A percentile compares a stretch with the other conserved stretches of the same genome.
phyloP scores from a whole-genome alignment of 2,797 vertebrate species.

The Rhynchotus rufescens region DNA sequence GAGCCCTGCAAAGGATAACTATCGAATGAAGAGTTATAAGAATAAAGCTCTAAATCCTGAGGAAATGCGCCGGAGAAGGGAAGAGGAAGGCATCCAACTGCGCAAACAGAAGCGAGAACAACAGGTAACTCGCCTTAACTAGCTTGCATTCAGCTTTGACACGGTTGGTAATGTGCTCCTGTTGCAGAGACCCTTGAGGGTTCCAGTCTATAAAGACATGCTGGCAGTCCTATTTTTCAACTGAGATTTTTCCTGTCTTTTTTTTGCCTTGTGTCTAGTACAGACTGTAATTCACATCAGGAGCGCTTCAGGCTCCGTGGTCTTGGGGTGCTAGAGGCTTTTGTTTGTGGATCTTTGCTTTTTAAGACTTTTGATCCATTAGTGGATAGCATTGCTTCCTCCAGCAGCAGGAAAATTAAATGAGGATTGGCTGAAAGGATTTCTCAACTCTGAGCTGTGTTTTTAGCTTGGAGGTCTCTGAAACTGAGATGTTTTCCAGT shows the following conservation, averaged over 20 bases:
- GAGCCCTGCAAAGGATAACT: slow-evolving; percentile 96
- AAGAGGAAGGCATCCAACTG: slow-evolving; percentile 97
- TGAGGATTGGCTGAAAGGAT: not conserved
- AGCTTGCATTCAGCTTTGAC: not conserved
- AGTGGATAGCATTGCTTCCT: not conserved
- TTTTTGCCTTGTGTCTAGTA: not conserved
- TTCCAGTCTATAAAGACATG: not conserved
- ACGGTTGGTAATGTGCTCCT: not conserved
- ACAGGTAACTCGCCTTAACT: slow-evolving; percentile 82
- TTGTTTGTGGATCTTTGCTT: not conserved
- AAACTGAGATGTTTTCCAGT: not conserved
- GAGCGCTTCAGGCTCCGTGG: not conserved
- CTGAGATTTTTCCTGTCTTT: not conserved
- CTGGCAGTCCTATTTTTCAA: not conserved
- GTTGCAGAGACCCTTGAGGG: not conserved
- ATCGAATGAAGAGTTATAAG: slow-evolving; percentile 99
- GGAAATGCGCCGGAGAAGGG: slow-evolving; percentile 95
- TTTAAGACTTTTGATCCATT: not conserved
- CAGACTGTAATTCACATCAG: not conserved
- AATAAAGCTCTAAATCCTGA: slow-evolving; percentile 98
- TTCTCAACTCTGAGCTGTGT: not conserved
- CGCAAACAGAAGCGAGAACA: slow-evolving; percentile 98
- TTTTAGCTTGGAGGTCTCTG: not conserved
- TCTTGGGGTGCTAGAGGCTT: not conserved
- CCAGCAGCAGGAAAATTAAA: not conserved